Evolutionary conservation across 2,113 vertebrate genomes (phyloP), one percentile per base, ranked within the genome.

Genomic region (Choloepus hoffmanni): DNA sequence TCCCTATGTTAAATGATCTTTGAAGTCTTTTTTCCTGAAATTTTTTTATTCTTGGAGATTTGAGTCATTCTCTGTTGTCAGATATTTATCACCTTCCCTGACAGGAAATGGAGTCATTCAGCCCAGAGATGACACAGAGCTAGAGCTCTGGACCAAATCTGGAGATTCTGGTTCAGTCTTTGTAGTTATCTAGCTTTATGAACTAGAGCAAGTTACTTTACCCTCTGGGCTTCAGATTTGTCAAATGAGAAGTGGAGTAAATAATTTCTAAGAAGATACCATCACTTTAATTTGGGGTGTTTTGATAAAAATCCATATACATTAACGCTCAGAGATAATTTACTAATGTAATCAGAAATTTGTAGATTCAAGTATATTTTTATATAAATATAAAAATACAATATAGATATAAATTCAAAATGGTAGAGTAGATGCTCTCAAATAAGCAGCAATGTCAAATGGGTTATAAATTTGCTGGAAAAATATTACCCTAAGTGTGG

Each of bases 41-140:
- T 55, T 43, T 85, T 92, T 92, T 92, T 15, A 67, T 62, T 43
- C 40, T 92, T 82, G 81, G 70, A 88, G 83, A 91, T 85, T 95
- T 85, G 84, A 93, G 48, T 96, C 36, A 86, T 89, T 97, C 36
- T 89, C 36, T 93, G 18, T 94, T 70, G 68, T 89, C 45, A 91
- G 45, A 76, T 92, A 48, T 97, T 94, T 92, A 86, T 89, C 45
- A 72, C 67, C 14, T 85, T 85, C 33, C 26, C 50, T 73, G 33
- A 88, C 16, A 92, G 87, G 81, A 65, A 86, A 78, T 89, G 53
- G 36, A 62, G 60, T 93, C 91, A 93, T 60, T 93, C 28, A 91
- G 82, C 30, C 30, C 40, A 78, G 60, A 87, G 58, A 40, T 70
- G 62, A 78, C 36, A 62, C 55, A 36, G 36, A 36, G 36, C 36